Conservation (phyloP, 2,797 vertebrate genomes). For the Ctenosaura bakeri region DNA sequence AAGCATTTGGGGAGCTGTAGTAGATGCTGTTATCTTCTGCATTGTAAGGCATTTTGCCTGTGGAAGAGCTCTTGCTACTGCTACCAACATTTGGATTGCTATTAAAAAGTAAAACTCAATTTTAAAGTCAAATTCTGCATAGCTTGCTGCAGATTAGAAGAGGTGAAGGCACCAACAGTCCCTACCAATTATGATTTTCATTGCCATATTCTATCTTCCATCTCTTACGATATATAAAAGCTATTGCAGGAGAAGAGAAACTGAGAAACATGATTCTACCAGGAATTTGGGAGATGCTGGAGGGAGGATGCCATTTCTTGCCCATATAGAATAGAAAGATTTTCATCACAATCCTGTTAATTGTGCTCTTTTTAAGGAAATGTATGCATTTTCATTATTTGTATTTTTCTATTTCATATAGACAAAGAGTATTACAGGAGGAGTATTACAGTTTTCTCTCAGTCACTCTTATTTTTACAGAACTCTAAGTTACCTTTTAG, state of each 20-base stretch:
- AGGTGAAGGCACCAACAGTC: neutral
- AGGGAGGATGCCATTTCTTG: neutral
- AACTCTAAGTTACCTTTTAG: neutral
- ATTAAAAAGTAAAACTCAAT: conserved; percentile 7
- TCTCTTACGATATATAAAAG: neutral
- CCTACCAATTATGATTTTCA: neutral
- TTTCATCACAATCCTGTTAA: neutral
- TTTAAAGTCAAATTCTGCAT: neutral
- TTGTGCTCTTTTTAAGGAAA: neutral
- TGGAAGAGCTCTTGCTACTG: conserved; percentile 28
- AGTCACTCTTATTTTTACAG: neutral
- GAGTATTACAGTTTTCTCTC: neutral
- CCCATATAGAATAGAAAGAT: neutral
- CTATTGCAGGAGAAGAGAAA: neutral
- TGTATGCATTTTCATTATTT: neutral
- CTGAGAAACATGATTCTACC: neutral
- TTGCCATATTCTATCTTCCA: neutral
- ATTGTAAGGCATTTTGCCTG: neutral
- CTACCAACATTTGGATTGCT: conserved; percentile 10
- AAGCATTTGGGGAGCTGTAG: conserved; percentile 17
- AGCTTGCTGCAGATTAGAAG: conserved; percentile 10
- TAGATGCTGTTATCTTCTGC: conserved; percentile 2
- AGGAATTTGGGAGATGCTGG: neutral
- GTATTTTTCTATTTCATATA: neutral
- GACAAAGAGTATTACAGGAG: neutral